These are phyloP conservation scores for Aricia artaxerxes DNA, from an alignment of 2,888 invertebrate genomes.

Conservation along the genomic window DNA sequence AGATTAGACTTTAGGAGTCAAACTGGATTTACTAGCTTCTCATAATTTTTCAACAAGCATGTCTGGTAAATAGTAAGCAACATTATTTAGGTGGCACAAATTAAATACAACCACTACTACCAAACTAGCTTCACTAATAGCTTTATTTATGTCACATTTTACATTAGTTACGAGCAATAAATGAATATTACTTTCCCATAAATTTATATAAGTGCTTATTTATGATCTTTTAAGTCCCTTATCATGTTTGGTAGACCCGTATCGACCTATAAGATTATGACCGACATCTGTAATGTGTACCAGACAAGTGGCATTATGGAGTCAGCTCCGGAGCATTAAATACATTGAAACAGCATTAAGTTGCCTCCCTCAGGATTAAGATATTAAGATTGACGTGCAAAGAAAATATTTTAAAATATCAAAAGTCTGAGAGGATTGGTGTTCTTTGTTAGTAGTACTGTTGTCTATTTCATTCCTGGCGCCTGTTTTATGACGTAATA, in stretches of 20 bases:
- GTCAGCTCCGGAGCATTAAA: conserved; percentile 23
- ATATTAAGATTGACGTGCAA: conserved; percentile 16
- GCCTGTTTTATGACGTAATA: not conserved
- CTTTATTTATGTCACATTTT: conserved; percentile 17
- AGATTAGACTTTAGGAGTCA: not conserved
- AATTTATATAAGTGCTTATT: conserved; percentile 31
- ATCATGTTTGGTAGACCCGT: conserved; percentile 46
- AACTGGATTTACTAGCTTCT: not conserved
- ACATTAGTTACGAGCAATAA: conserved; percentile 16
- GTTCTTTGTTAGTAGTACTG: not conserved
- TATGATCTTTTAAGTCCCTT: conserved; percentile 36
- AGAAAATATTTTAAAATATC: conserved; percentile 21
- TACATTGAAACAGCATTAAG: conserved; percentile 25
- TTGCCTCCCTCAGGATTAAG: conserved; percentile 18
- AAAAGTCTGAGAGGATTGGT: not conserved
- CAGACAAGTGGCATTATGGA: conserved; percentile 43
- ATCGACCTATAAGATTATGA: conserved; percentile 59
- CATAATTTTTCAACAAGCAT: not conserved
- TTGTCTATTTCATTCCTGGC: not conserved
- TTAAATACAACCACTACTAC: not conserved
- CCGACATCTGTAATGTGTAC: conserved; percentile 57
- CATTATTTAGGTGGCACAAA: not conserved
- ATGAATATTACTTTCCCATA: conserved; percentile 26
- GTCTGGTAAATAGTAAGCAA: not conserved
- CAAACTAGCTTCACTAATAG: not conserved